A percentile compares a stretch with the other conserved stretches of the same genome.
Conservation (phyloP, 2,888 invertebrate genomes). For the Iphiclides podalirius region DNA sequence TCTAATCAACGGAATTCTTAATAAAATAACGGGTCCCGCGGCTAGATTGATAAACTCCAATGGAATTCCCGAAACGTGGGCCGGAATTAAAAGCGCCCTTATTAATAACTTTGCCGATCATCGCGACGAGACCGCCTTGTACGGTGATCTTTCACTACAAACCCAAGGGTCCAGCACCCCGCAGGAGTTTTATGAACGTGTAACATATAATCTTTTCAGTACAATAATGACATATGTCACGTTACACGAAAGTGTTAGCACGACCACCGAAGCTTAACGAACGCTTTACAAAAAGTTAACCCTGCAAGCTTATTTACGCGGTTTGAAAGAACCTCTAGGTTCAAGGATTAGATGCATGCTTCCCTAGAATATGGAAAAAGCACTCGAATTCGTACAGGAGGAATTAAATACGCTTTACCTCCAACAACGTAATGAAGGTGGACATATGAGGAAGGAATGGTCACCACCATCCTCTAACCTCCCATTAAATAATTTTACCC, state of each 20-base stretch:
- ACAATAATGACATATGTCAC: constrained; percentile 5
- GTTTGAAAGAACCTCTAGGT: constrained; percentile 1
- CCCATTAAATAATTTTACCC: neutral
- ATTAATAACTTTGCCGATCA: constrained; percentile 33
- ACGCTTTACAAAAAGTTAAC: constrained; percentile 3
- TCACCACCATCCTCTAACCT: neutral
- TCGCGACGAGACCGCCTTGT: constrained; percentile 31
- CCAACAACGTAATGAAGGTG: neutral
- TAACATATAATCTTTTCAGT: neutral
- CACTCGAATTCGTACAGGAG: neutral
- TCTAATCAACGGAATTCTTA: constrained; percentile 24
- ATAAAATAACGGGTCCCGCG: constrained; percentile 30
- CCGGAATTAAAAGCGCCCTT: constrained; percentile 27
- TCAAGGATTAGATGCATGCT: constrained; percentile 3
- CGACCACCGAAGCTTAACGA: neutral
- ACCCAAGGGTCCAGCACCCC: constrained; percentile 9
- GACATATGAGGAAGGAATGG: neutral
- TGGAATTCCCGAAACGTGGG: constrained; percentile 32
- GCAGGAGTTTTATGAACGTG: neutral
- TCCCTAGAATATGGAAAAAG: constrained; percentile 1
- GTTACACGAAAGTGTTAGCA: neutral
- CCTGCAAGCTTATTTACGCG: constrained; percentile 2
- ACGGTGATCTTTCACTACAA: constrained; percentile 28
- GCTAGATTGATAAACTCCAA: constrained; percentile 32
- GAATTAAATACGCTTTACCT: constrained; percentile 1